Percentiles rank a stretch among this genome's conserved stretches.
Conservation (phyloP, 2,797 vertebrate genomes). For the Choloepus didactylus region DNA sequence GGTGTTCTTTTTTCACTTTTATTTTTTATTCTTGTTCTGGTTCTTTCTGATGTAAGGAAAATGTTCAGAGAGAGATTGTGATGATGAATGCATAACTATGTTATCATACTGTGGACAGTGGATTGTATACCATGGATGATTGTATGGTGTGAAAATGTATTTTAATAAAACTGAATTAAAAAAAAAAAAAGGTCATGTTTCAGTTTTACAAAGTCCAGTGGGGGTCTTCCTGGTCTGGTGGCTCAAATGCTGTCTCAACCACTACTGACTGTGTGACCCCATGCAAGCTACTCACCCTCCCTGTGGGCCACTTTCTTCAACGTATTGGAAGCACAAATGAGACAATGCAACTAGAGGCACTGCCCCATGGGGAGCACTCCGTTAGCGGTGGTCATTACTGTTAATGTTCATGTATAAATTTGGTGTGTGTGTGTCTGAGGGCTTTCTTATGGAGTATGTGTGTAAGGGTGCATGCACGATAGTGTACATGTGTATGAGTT, state of each 20-base stretch:
- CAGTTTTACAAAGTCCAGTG: background rate
- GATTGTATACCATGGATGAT: too few species aligned
- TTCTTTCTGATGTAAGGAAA: too few species aligned
- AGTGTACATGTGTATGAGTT: background rate
- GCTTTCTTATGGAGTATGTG: background rate
- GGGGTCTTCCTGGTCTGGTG: background rate
- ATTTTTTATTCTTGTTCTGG: too few species aligned
- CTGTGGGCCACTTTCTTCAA: background rate
- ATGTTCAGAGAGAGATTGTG: too few species aligned
- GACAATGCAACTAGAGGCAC: background rate
- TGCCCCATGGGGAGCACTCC: background rate
- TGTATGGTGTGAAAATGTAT: too few species aligned
- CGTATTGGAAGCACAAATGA: background rate
- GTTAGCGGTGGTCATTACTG: background rate
- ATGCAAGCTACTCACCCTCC: background rate
- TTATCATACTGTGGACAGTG: too few species aligned
- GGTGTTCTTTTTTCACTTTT: too few species aligned
- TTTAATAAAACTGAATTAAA: too few species aligned
- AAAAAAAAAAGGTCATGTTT: background rate
- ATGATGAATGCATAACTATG: too few species aligned
- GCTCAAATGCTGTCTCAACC: background rate
- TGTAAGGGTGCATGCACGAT: background rate
- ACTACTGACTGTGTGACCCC: background rate
- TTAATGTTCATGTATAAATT: background rate
- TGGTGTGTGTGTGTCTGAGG: background rate